These are phyloP conservation scores for Paragorgia papillata DNA, from an alignment of 92 coral and sea anemone genomes.

Conservation along the genomic window DNA sequence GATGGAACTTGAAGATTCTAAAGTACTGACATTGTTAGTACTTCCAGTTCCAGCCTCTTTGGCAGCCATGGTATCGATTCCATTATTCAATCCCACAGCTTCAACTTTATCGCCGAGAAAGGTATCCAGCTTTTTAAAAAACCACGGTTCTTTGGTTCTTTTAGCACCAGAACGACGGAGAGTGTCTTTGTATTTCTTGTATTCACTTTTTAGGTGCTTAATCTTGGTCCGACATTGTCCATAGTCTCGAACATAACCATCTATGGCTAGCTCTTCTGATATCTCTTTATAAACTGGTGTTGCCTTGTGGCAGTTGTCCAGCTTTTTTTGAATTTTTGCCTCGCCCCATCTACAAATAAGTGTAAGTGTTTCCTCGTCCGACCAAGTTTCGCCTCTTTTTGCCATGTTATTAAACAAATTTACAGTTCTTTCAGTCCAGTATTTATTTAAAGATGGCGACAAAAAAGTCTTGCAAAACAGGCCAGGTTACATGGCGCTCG, in stretches of 20 bases:
- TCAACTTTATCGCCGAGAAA: constrained; percentile 31
- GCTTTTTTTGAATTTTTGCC: constrained; percentile 4
- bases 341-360: constrained; percentile 33
- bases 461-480: not conserved
- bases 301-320: not conserved
- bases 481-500: constrained; percentile 14
- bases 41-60: no score
- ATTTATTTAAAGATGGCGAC: no score
- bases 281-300: no score
- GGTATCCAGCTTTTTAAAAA: constrained; percentile 28
- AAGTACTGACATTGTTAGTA: no score
- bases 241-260: not conserved
- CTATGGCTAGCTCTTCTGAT: no score
- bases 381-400: constrained; percentile 25
- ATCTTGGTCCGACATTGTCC: constrained; percentile 23
- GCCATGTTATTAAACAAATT: constrained; percentile 14
- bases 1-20: no score
- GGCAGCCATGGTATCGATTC: constrained; percentile 1
- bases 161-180: constrained; percentile 2
- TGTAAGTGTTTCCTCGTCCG: constrained; percentile 24
- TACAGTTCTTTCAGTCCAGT: no score
- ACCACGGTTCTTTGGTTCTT: not conserved
- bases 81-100: constrained; percentile 25
- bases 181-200: constrained; percentile 22
- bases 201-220: not conserved